Evolutionary conservation across 2,113 vertebrate species (phyloP).

Genomic region (Motacilla tschutschensis): DNA sequence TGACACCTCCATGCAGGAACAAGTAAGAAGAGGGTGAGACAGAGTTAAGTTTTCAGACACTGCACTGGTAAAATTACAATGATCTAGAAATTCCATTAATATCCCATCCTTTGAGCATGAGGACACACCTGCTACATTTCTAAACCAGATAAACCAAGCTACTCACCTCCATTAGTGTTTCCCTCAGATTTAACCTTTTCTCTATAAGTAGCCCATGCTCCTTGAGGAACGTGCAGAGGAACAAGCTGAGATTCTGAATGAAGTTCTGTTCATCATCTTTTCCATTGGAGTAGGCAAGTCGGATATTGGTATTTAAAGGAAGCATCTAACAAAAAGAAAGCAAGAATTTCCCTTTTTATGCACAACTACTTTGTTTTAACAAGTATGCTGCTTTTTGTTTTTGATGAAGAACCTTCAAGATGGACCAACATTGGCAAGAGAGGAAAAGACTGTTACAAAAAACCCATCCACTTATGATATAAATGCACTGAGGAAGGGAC

Average conservation of each 20-base stretch:
- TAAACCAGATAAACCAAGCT: not conserved
- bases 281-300: slow-evolving; percentile 93
- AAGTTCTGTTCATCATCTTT: slow-evolving; percentile 99
- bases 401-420: not conserved
- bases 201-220: slow-evolving; percentile 97
- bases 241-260: slow-evolving; percentile 97
- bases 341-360: not conserved
- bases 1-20: not conserved
- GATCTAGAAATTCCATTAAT: not conserved
- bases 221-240: slow-evolving; percentile 98
- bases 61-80: not conserved
- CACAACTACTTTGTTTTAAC: not conserved
- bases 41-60: not conserved
- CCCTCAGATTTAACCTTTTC: slow-evolving; percentile 92
- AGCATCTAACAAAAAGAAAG: slow-evolving; percentile 83
- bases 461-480: accelerated
- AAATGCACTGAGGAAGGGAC: not conserved
- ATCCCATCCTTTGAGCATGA: not conserved
- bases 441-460: not conserved
- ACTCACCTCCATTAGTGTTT: slow-evolving; percentile 95
- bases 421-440: not conserved
- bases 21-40: not conserved
- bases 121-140: not conserved
- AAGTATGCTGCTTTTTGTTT: not conserved
- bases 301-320: slow-evolving; percentile 97